A percentile compares a stretch with the other conserved stretches of the same genome.
These are phyloP conservation scores for Lomographa bimaculata DNA, from an alignment of 2,888 invertebrate species.

Conservation along the genomic window DNA sequence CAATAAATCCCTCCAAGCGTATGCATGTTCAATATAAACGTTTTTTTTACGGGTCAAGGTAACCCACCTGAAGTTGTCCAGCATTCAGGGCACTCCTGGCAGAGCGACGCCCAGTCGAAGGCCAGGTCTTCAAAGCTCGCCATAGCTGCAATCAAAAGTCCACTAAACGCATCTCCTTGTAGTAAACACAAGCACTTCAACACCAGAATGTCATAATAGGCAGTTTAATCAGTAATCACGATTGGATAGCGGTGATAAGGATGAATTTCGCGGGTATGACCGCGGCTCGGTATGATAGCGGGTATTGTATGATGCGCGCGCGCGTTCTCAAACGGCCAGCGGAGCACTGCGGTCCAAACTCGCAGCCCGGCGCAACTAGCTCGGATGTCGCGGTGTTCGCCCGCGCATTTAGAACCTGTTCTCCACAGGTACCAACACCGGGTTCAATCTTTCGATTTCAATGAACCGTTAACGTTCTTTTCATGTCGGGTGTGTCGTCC, in stretches of 20 bases:
- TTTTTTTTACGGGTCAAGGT: slow-evolving; percentile 40
- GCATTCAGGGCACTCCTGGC: slow-evolving; percentile 84
- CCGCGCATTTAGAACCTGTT: slow-evolving; percentile 67
- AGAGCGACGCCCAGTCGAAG: slow-evolving; percentile 86
- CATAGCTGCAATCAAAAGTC: slow-evolving; percentile 69
- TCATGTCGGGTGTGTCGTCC: slow-evolving; percentile 54
- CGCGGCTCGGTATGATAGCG: slow-evolving; percentile 22
- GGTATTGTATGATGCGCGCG: slow-evolving; percentile 53
- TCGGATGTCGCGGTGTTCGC: slow-evolving; percentile 58
- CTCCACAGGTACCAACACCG: slow-evolving; percentile 46
- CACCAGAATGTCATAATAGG: slow-evolving; percentile 41
- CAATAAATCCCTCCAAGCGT: too few species aligned
- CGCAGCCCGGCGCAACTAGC: slow-evolving; percentile 40
- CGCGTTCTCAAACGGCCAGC: slow-evolving; percentile 67
- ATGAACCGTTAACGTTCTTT: slow-evolving; percentile 80
- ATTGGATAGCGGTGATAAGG: slow-evolving; percentile 34
- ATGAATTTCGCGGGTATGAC: slow-evolving; percentile 45
- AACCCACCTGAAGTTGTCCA: slow-evolving; percentile 86
- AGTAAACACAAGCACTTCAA: slow-evolving; percentile 58
- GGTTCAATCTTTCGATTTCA: slow-evolving; percentile 70
- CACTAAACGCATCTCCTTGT: slow-evolving; percentile 47
- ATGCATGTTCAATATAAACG: too few species aligned
- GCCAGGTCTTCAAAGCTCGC: slow-evolving; percentile 86
- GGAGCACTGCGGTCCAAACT: slow-evolving; percentile 70
- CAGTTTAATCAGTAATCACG: slow-evolving; percentile 27